These are phyloP conservation scores for Hiodon tergisus DNA, from an alignment of 2,113 vertebrate genomes.

Conservation along the genomic window DNA sequence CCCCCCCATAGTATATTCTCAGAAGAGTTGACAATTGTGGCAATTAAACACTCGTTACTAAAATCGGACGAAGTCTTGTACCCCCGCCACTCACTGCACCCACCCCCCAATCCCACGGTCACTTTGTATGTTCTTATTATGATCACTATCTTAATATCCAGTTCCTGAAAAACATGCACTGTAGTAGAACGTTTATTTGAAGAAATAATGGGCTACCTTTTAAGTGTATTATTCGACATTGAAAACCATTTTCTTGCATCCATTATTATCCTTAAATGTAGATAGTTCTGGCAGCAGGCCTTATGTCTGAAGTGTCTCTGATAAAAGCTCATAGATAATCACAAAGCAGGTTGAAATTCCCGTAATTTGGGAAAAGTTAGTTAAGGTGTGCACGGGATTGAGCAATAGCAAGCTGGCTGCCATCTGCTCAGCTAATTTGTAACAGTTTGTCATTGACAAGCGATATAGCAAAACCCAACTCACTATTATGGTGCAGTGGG, in stretches of 20 bases:
- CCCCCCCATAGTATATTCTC: background rate
- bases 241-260: background rate
- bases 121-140: background rate
- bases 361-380: conserved; percentile 41
- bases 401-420: conserved; percentile 54
- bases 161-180: conserved; percentile 20
- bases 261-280: conserved; percentile 13
- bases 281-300: conserved; percentile 11
- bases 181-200: no score
- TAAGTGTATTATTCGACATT: no score
- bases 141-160: background rate
- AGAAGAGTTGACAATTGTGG: background rate
- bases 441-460: conserved; percentile 65
- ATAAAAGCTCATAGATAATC: conserved; percentile 24
- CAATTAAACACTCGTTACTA: background rate
- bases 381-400: conserved; percentile 36
- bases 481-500: conserved; percentile 58
- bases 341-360: conserved; percentile 33
- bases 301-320: conserved; percentile 15
- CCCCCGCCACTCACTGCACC: background rate
- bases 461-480: conserved; percentile 50
- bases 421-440: conserved; percentile 69
- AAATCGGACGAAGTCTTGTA: background rate
- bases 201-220: no score
- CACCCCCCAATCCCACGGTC: no score